Base-by-base conservation (phyloP, 2,888 invertebrate species). In the Cheilosia soror region DNA sequence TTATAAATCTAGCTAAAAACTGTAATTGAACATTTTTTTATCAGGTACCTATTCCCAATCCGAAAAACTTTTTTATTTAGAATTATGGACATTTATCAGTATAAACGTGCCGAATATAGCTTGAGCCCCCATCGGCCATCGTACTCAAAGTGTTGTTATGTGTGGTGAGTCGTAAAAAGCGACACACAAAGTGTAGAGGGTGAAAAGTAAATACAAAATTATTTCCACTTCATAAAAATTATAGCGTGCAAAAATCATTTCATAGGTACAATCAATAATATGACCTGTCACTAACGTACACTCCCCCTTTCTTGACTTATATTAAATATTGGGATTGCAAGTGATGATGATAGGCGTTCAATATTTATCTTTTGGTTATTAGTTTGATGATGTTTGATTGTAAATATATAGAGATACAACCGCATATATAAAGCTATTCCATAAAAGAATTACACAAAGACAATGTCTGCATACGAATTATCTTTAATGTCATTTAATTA, bases 221-320 rank as follows among this genome's bases (percentile, higher is more conserved):
- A 60, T 71, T 71, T 71, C 51, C 60, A 71, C 71, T 60, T 60
- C 60, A 60, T 71, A 60, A 71, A 69, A 58, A 71, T 40, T 27
- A 60, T n/a, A 40, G 71, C 60, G 60, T 60, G 51, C 76, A 71
- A 60, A 76, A 77, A 82, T 76, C 71, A 66, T 53, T 71, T 77
- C 63, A 51, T 71, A 71, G 47, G 40, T 31, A 31, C 51, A 60
- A 53, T 13, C 11, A 29, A 60, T 57, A 20, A 44, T 57, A 33
- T 57, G 68, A 29, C 20, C 37, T 57, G 5, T 42, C 42, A 57
- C 15, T 33, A 47, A 47, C 31, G 44, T 11, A 6, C 20, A 33
- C 20, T 33, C 57, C 71, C 71, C 65, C 51, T 63, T 37, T 53
- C 20, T 69, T 63, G 42, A 51, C 53, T 47, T 63, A 71, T 69